Conservation (phyloP, 2,113 vertebrate species). For the Phainopepla nitens region DNA sequence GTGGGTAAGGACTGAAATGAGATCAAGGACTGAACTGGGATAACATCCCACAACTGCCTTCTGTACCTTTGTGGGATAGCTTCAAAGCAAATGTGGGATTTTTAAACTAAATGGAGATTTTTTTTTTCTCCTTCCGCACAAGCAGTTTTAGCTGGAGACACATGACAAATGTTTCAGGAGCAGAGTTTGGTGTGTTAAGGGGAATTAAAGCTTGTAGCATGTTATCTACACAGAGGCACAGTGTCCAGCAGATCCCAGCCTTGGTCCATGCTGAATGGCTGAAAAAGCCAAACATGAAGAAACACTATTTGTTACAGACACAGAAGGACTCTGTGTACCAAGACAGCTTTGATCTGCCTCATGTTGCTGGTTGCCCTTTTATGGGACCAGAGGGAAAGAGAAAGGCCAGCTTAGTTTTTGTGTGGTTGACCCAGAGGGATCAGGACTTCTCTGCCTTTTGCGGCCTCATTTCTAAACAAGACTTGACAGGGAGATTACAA, state of each 20-base stretch:
- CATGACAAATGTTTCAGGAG: background rate
- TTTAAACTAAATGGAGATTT: background rate
- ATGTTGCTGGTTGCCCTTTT: background rate
- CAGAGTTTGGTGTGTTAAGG: background rate
- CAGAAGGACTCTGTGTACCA: background rate
- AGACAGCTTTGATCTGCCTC: background rate
- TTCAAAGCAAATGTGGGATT: background rate
- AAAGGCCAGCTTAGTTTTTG: background rate
- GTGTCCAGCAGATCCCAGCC: background rate
- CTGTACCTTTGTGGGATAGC: background rate
- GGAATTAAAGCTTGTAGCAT: background rate
- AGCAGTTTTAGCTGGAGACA: background rate
- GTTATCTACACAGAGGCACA: background rate
- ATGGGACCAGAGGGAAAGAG: background rate
- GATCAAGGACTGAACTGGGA: background rate
- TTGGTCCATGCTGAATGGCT: background rate
- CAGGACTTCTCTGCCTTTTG: background rate
- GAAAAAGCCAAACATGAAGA: background rate
- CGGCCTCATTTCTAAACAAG: background rate
- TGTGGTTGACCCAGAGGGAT: accelerated
- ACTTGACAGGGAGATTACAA: background rate
- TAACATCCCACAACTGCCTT: background rate
- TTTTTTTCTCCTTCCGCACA: background rate
- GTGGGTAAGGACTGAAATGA: background rate
- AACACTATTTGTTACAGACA: background rate